Conservation (phyloP, 2,113 vertebrate species). For the Pelecanoides urinatrix region DNA sequence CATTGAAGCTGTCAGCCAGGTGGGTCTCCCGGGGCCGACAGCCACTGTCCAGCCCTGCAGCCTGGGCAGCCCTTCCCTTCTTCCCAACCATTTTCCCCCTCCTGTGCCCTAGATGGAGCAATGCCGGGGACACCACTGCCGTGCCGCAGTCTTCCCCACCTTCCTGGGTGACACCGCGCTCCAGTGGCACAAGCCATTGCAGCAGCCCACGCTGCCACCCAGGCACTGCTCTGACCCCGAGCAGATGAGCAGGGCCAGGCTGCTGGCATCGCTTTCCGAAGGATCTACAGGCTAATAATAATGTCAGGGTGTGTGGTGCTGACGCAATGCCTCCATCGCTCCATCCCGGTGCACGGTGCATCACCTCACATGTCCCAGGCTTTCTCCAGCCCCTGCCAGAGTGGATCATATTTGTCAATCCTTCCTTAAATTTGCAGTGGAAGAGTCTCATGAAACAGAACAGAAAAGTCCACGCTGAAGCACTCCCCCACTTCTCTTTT, state of each 20-base stretch:
- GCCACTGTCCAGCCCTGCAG: background rate
- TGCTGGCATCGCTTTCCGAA: background rate
- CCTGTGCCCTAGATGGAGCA: background rate
- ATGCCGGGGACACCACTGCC: accelerated
- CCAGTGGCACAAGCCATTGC: background rate
- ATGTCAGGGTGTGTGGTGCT: background rate
- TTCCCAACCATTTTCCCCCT: background rate
- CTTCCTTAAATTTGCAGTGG: background rate
- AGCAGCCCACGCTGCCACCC: background rate
- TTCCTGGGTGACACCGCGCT: background rate
- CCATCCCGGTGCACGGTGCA: background rate
- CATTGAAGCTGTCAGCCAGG: background rate
- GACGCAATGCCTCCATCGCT: background rate
- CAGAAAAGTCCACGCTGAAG: slow-evolving; percentile 53
- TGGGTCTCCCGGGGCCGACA: background rate
- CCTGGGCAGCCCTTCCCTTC: background rate
- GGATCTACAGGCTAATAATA: background rate
- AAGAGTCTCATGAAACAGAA: slow-evolving; percentile 58
- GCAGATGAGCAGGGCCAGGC: background rate
- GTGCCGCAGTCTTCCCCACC: background rate
- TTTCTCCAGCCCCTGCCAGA: slow-evolving; percentile 17
- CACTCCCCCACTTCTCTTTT: slow-evolving; percentile 70
- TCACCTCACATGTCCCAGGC: background rate
- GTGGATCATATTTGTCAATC: slow-evolving; percentile 12
- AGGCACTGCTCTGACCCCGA: background rate